Percentiles rank a stretch among this genome's conserved stretches.
These are phyloP conservation scores for Antechinus flavipes DNA, from an alignment of 2,113 vertebrate species.

Conservation along the genomic window DNA sequence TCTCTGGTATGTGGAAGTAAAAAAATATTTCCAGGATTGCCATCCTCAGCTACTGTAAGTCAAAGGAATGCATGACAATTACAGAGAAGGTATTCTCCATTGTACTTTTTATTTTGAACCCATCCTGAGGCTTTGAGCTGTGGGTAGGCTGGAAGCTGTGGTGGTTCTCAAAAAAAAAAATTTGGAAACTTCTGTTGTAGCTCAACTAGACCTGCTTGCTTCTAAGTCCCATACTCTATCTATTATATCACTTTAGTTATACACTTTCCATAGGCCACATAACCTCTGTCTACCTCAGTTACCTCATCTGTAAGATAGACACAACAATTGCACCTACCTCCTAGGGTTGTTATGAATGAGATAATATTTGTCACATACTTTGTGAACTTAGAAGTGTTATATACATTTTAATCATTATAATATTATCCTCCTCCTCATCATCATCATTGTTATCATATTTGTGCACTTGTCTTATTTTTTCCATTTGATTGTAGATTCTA, in stretches of 20 bases:
- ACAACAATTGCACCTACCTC: not conserved
- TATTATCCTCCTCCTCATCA: not conserved
- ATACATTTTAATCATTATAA: not conserved
- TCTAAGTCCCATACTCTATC: not conserved
- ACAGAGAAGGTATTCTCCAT: constrained; percentile 56
- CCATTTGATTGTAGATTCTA: not conserved
- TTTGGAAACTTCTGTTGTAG: not conserved
- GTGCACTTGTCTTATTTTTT: not conserved
- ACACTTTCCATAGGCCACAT: not conserved
- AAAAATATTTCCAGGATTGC: constrained; percentile 71
- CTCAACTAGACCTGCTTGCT: not conserved
- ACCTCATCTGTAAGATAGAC: not conserved
- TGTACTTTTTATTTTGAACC: constrained; percentile 64
- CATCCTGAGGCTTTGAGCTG: constrained; percentile 45
- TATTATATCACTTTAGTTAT: not conserved
- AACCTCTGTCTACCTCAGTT: not conserved
- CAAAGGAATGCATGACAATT: constrained; percentile 78
- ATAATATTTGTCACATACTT: not conserved
- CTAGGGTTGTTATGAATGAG: not conserved
- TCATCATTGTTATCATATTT: not conserved
- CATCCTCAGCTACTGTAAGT: constrained; percentile 73
- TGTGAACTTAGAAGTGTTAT: not conserved
- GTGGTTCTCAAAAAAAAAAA: not conserved
- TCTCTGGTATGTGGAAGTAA: constrained; percentile 73
- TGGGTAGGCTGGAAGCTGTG: constrained; percentile 37